These are phyloP conservation scores for Macropus fuliginosus DNA, from an alignment of 2,797 vertebrate species.

Conservation along the genomic window DNA sequence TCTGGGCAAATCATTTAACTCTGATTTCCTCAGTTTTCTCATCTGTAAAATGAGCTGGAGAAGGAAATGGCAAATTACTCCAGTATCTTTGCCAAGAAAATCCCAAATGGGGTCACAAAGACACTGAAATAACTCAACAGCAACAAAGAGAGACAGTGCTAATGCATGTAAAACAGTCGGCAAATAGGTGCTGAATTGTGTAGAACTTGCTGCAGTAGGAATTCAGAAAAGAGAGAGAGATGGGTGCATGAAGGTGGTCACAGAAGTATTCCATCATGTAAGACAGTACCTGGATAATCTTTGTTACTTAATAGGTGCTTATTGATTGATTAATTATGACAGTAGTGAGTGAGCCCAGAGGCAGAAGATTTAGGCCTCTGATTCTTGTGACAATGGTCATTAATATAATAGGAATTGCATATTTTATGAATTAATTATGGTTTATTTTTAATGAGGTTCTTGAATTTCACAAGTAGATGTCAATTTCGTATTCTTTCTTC, in stretches of 20 bases:
- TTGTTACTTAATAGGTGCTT: neutral
- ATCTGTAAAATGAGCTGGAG: neutral
- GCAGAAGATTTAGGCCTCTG: neutral
- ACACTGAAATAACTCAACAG: neutral
- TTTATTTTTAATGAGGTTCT: neutral
- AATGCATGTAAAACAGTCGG: neutral
- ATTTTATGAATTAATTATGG: neutral
- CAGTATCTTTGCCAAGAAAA: neutral
- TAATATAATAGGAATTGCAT: neutral
- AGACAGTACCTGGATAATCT: neutral
- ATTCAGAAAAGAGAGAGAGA: neutral
- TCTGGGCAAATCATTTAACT: neutral
- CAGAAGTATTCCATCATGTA: neutral
- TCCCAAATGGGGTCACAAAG: neutral
- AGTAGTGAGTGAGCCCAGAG: neutral
- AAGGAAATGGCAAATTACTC: neutral
- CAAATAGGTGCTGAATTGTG: neutral
- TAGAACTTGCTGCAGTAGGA: neutral
- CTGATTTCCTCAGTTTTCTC: neutral
- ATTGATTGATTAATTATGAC: neutral
- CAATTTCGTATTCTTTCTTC: neutral
- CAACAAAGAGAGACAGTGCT: neutral
- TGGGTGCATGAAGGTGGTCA: neutral
- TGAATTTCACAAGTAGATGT: neutral
- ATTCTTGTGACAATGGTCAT: neutral